Conservation (phyloP, 2,797 vertebrate genomes). For the Falco columbarius region DNA sequence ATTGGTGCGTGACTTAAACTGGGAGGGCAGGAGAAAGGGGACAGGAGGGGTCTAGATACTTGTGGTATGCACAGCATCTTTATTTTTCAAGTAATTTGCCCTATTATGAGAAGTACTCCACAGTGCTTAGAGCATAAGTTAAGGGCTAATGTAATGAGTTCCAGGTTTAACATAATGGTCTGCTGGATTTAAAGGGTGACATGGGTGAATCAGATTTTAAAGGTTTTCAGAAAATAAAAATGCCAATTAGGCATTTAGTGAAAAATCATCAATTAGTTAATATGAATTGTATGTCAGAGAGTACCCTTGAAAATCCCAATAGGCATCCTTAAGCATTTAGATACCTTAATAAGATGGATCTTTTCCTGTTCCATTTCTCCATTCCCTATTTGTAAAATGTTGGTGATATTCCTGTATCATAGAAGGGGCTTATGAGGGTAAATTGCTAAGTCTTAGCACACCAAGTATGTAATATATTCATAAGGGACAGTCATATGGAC, state of each 20-base stretch:
- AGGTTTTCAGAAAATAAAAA: not conserved
- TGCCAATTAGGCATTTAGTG: not conserved
- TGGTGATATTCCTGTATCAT: not conserved
- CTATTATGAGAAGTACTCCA: not conserved
- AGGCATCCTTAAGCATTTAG: not conserved
- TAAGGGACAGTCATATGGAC: not conserved
- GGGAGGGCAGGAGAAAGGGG: not conserved
- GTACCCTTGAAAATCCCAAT: not conserved
- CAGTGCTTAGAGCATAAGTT: not conserved
- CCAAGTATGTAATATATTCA: not conserved
- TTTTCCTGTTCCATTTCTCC: not conserved
- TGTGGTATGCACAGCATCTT: not conserved
- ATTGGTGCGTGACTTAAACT: not conserved
- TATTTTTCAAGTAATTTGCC: not conserved
- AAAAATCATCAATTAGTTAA: conserved; percentile 17
- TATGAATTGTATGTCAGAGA: not conserved
- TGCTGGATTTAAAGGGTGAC: not conserved
- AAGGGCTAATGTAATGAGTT: not conserved
- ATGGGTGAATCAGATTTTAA: not conserved
- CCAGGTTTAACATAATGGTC: rapidly evolving
- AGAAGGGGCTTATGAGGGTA: not conserved
- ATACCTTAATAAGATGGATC: not conserved
- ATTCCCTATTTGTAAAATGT: not conserved
- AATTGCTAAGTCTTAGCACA: not conserved
- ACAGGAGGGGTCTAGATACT: not conserved